Evolutionary conservation across 1,140 invertebrate genomes (phyloP).

Genomic region (Bicyclus anynana): DNA sequence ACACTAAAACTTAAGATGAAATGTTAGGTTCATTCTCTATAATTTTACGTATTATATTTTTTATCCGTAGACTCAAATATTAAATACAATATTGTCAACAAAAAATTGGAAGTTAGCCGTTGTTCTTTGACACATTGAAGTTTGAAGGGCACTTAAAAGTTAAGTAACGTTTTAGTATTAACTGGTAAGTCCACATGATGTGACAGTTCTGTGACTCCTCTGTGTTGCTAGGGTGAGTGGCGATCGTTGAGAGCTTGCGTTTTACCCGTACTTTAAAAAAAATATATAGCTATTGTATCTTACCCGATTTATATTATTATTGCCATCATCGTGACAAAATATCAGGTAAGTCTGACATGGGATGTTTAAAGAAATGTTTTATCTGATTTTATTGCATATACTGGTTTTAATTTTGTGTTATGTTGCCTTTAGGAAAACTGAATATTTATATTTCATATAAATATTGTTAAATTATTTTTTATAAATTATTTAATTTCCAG

Average conservation of each 20-base stretch:
- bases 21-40: too few relatives aligned
- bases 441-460: too few relatives aligned
- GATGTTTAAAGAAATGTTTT: background rate
- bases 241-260: constrained; percentile 7
- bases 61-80: too few relatives aligned
- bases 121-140: too few relatives aligned
- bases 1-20: too few relatives aligned
- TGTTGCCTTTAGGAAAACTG: too few relatives aligned
- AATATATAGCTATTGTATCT: background rate
- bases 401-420: background rate
- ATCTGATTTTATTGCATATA: background rate
- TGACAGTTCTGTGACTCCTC: constrained; percentile 1
- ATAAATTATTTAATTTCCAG: too few relatives aligned
- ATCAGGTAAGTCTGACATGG: background rate
- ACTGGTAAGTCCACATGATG: background rate
- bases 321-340: background rate
- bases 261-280: background rate
- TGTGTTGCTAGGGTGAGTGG: constrained; percentile 4
- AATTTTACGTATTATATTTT: too few relatives aligned
- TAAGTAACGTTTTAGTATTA: background rate
- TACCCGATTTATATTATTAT: background rate
- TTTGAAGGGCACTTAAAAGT: background rate
- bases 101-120: too few relatives aligned
- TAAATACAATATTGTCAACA: too few relatives aligned
- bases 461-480: too few relatives aligned